Base-by-base conservation (phyloP, 2,888 invertebrate species). In the Criorhina ranunculi region DNA sequence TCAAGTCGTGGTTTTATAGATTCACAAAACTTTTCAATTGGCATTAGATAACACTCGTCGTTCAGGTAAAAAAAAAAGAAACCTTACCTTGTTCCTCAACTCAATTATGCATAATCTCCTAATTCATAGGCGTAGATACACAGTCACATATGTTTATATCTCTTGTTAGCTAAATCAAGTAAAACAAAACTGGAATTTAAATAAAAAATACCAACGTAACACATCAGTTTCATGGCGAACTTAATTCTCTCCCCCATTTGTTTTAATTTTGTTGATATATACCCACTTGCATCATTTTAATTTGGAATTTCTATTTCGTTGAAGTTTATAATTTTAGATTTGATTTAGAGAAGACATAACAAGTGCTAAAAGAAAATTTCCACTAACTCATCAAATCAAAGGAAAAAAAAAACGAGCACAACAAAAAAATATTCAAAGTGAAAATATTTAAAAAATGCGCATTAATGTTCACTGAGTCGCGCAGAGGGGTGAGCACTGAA, bases 391-490 rank as follows among this genome's bases (percentile, higher is more conserved):
- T 62, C 31, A 51, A 37, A 40, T 55, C 40, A 67, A 29, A 37
- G 37, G 29, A 1, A 31, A 53, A 17, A 46, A 15, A 6, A 35
- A 9, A 44, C 9, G n/a, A 15, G n/a, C 29, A 24, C 17, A 12
- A 31, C 31, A 31, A 11, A n/a, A n/a, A n/a, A n/a, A 42, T 5
- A 11, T n/a, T 17, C 8, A 51, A 64, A 37, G 55, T 12, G 46
- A 72, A 79, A 66, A 66, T 60, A 73, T 80, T 60, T 53, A 2
- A 72, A 72, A 82, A 72, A 82, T 77, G 70, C 76, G 76, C 76
- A 77, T 66, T 77, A 66, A 55, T 66, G 66, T 44, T 59, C 40
- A 31, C 37, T 17, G 29, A 15, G 11, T 4, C 19, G 24, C 15
- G 19, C 8, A n/a, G 8, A 40, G 31, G 62, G 19, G 11, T 15